A percentile compares a stretch with the other conserved stretches of the same genome.
Evolutionary conservation across 2,888 invertebrate genomes (phyloP).

Genomic region (Monoplex corrugatus): DNA sequence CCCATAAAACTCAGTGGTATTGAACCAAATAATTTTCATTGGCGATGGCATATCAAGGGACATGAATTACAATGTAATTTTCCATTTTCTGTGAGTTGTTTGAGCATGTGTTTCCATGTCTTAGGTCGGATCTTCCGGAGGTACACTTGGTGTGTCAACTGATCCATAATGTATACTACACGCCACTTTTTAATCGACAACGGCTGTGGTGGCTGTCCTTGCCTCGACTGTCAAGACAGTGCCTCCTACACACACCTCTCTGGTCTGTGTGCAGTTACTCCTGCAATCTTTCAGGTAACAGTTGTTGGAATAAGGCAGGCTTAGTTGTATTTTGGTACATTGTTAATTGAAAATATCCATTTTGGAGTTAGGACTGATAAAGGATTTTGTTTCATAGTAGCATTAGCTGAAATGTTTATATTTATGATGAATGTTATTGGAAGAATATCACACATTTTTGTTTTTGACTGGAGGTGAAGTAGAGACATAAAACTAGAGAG

Average conservation of each 20-base stretch:
- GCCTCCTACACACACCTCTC: conserved; percentile 22
- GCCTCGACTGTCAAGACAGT: conserved; percentile 28
- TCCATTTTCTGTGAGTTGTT: too few species aligned
- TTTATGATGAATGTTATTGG: background rate
- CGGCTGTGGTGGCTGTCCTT: conserved; percentile 45
- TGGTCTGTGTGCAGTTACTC: conserved; percentile 17
- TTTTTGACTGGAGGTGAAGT: too few species aligned
- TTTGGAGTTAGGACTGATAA: too few species aligned
- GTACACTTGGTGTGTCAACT: conserved; percentile 19
- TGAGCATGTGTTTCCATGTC: too few species aligned
- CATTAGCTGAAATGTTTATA: background rate
- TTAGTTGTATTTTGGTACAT: too few species aligned
- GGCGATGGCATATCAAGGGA: too few species aligned
- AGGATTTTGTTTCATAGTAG: background rate
- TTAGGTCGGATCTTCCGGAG: conserved; percentile 18
- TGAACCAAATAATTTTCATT: too few species aligned
- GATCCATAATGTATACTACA: conserved; percentile 39
- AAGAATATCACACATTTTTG: too few species aligned
- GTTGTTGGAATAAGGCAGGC: too few species aligned
- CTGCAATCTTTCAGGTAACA: conserved; percentile 34
- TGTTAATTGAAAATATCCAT: too few species aligned
- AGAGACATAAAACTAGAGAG: background rate
- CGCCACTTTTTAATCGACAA: background rate
- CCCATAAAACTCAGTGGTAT: too few species aligned
- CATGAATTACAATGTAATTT: too few species aligned